Evolutionary conservation across 2,113 vertebrate genomes (phyloP).

Genomic region (Chaetodon auriga): DNA sequence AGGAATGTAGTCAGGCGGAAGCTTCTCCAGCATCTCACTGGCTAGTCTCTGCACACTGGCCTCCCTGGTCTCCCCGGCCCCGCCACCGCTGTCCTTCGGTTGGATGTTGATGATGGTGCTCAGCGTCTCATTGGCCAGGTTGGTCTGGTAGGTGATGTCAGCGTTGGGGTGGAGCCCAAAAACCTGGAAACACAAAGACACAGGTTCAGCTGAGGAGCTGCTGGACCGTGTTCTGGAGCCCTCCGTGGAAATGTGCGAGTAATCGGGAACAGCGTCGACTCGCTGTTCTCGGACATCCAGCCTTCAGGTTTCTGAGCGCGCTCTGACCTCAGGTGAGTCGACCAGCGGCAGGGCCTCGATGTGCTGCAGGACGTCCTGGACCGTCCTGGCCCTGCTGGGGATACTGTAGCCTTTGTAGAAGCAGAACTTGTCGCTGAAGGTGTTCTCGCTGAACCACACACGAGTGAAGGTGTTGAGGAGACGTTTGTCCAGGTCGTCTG

Average conservation of each 20-base stretch:
- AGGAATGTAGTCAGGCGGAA: constrained; percentile 87
- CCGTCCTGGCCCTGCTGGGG: constrained; percentile 79
- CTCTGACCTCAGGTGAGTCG: constrained; percentile 87
- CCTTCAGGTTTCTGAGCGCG: not conserved
- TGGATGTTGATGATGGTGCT: constrained; percentile 89
- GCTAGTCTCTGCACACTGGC: constrained; percentile 83
- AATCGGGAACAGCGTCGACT: too few relatives aligned
- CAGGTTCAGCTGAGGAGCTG: not conserved
- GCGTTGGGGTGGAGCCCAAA: constrained; percentile 91
- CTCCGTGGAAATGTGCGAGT: too few relatives aligned
- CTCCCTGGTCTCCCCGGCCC: constrained; percentile 87
- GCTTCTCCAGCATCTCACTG: constrained; percentile 89
- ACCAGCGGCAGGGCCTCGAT: constrained; percentile 86
- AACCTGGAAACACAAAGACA: constrained; percentile 76
- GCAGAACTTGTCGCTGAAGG: constrained; percentile 84
- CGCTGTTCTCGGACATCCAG: not conserved
- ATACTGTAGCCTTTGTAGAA: constrained; percentile 87
- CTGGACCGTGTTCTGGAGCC: too few relatives aligned
- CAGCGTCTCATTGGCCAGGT: constrained; percentile 87
- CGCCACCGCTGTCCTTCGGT: constrained; percentile 86
- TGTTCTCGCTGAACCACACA: constrained; percentile 89
- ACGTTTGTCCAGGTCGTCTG: constrained; percentile 87
- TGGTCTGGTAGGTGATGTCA: constrained; percentile 90
- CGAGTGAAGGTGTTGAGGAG: constrained; percentile 87
- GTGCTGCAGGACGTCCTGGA: constrained; percentile 86